A percentile compares a stretch with the other conserved stretches of the same genome.
Evolutionary conservation across 2,888 invertebrate genomes (phyloP).

Genomic region (Pegoplata infirma): DNA sequence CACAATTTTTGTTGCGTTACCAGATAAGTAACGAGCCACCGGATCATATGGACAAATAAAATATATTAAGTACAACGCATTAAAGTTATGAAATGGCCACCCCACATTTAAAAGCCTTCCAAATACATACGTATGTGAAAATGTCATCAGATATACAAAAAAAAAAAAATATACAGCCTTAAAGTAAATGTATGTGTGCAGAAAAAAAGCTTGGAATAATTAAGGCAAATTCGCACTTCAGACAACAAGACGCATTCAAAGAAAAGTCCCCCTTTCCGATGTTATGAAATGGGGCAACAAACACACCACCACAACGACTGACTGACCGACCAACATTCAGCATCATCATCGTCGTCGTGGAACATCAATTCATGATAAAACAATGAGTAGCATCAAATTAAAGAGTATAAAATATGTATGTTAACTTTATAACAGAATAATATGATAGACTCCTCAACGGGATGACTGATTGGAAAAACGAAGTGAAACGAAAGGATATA

Average conservation of each 20-base stretch:
- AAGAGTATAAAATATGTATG: conserved; percentile 19
- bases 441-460: conserved; percentile 47
- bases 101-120: conserved; percentile 3
- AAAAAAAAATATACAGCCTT: conserved; percentile 34
- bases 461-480: conserved; percentile 27
- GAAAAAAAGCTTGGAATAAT: conserved; percentile 69
- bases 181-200: conserved; percentile 6
- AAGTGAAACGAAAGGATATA: conserved; percentile 28
- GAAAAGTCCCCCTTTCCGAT: conserved; percentile 24
- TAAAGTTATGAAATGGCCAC: conserved; percentile 29
- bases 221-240: conserved; percentile 77
- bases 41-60: too few species aligned
- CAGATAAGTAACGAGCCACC: too few species aligned
- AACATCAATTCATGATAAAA: conserved; percentile 29
- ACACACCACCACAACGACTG: neutral
- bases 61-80: too few species aligned
- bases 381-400: conserved; percentile 32
- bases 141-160: conserved; percentile 45
- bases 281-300: too few species aligned
- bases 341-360: conserved; percentile 6
- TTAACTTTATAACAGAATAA: neutral
- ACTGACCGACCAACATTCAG: neutral
- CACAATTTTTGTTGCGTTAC: too few species aligned
- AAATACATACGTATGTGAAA: conserved; percentile 36
- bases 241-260: conserved; percentile 66